Conservation (phyloP, 2,797 vertebrate genomes). For the Hydrolagus colliei region DNA sequence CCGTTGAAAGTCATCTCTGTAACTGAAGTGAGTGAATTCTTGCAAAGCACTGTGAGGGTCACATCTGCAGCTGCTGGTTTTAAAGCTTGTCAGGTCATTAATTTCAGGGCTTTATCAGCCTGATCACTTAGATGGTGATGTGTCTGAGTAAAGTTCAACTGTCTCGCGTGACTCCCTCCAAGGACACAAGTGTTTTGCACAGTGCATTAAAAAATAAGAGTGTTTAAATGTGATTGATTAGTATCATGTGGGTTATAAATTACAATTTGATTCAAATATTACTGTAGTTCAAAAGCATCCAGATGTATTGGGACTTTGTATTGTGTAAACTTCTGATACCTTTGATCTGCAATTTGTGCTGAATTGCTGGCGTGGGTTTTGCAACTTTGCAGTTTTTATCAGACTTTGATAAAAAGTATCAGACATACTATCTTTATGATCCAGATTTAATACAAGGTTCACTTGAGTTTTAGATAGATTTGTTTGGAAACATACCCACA, state of each 20-base stretch:
- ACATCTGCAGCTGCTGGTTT: slow-evolving; percentile 40
- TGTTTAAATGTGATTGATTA: background rate
- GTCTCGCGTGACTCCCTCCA: slow-evolving; percentile 37
- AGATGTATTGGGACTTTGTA: background rate
- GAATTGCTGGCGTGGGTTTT: background rate
- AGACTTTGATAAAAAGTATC: too few relatives aligned
- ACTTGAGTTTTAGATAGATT: too few relatives aligned
- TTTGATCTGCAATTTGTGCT: background rate
- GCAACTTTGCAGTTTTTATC: background rate
- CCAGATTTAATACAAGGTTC: too few relatives aligned
- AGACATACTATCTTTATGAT: background rate
- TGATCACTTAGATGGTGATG: slow-evolving; percentile 63
- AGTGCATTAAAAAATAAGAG: background rate
- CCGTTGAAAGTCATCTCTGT: slow-evolving; percentile 77
- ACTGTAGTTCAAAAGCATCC: too few relatives aligned
- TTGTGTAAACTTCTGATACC: background rate
- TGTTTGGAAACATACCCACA: too few relatives aligned
- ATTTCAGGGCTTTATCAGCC: slow-evolving; percentile 63
- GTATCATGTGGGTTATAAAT: background rate
- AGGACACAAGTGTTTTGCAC: background rate
- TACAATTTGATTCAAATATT: background rate
- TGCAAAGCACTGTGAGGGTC: slow-evolving; percentile 38
- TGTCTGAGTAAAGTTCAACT: slow-evolving; percentile 77
- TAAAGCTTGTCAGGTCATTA: slow-evolving; percentile 49
- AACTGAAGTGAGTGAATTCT: slow-evolving; percentile 29